Evolutionary conservation across 92 coral and sea anemone species (phyloP), one percentile per base, ranked within the genome.

Genomic region (Siderastrea siderea): DNA sequence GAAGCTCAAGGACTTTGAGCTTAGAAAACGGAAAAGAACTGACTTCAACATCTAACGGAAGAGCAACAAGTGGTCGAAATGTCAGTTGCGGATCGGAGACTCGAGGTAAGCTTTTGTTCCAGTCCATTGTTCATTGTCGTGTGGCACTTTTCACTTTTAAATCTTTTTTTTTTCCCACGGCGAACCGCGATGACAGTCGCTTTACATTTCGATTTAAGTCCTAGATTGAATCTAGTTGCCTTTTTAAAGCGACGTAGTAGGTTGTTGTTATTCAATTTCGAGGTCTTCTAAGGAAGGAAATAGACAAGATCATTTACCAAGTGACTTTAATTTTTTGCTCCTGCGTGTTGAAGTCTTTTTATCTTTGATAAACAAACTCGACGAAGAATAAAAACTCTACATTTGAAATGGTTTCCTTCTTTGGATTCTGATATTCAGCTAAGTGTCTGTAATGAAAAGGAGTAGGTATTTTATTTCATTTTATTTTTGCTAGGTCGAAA

Each of bases 1-100:
- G 96, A 80, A 91, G 89, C 53, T 95, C 99, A 12, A 95, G 95
- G 70, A 68, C 78, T 44, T 64, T 83, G 60, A 90, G 86, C 75
- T 49, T 73, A 49, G 93, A 90, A 57, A 91, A 88, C 82, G 93
- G 85, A 10, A 92, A 90, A 43, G 89, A 72, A 16, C 74, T n/a
- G 7, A 72, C 92, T 77, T 9, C 91, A 55, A 45, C 63, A 1
- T 52, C 90, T 19, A 84, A 89, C 61, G 94, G 91, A 71, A 84
- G 87, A 50, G 78, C 92, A 73, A 82, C 93, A 67, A 90, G 82
- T 86, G 94, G 90, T 82, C 76, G 69, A 26, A 90, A 85, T 16
- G 47, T 68, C 53, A 58, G 82, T 73, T 80, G 77, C 61, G 87
- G 16, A 61, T 47, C 61, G 3, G 75, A 90, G 65, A 68, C 47